phyloP scores from a whole-genome alignment of 2,888 invertebrate species.

The Leptinotarsa rubiginosa region DNA sequence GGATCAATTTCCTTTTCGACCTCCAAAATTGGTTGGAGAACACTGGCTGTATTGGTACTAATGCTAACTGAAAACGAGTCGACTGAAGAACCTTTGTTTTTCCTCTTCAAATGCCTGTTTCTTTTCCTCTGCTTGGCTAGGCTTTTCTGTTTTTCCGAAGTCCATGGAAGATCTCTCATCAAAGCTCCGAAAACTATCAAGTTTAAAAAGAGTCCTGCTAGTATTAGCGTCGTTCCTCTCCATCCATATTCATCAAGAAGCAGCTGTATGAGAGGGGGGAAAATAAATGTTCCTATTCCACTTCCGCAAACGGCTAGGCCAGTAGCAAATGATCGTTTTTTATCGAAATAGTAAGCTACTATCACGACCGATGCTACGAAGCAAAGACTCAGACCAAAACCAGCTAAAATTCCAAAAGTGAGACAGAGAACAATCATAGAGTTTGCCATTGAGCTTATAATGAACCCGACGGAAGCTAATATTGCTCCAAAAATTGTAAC shows the following conservation, averaged over 20 bases:
- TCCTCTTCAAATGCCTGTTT: constrained; percentile 70
- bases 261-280: constrained; percentile 82
- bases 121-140: constrained; percentile 74
- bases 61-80: constrained; percentile 79
- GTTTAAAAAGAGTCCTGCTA: constrained; percentile 84
- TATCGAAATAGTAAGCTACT: constrained; percentile 91
- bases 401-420: constrained; percentile 86
- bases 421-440: constrained; percentile 83
- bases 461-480: constrained; percentile 80
- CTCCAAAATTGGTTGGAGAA: constrained; percentile 68
- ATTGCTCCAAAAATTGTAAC: constrained; percentile 84
- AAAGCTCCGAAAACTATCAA: constrained; percentile 84
- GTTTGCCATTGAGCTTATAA: constrained; percentile 80
- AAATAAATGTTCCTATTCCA: constrained; percentile 89
- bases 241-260: constrained; percentile 83
- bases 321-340: constrained; percentile 85
- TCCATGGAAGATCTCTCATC: constrained; percentile 83
- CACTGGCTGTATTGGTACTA: constrained; percentile 75
- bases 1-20: constrained; percentile 50
- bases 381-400: constrained; percentile 86
- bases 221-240: constrained; percentile 84
- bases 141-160: constrained; percentile 72
- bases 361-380: constrained; percentile 93
- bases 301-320: constrained; percentile 89
- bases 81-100: constrained; percentile 72